A percentile compares a stretch with the other conserved stretches of the same genome.
These are phyloP conservation scores for Acheta domesticus DNA, from an alignment of 2,888 invertebrate species.

Conservation along the genomic window DNA sequence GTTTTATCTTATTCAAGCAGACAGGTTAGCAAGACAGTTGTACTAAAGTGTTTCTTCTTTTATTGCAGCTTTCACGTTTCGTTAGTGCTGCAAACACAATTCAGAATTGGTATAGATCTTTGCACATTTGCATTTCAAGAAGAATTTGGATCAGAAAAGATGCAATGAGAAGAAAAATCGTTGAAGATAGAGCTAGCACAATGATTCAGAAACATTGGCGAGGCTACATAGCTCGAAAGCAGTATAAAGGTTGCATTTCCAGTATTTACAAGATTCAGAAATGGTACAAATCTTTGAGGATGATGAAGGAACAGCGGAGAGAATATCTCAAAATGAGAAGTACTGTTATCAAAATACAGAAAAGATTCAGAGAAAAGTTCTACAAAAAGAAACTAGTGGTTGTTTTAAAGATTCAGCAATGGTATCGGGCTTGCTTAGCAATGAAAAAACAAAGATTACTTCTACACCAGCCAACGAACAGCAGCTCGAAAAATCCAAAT, in stretches of 20 bases:
- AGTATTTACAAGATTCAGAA: conserved; percentile 41
- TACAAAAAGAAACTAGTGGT: conserved; percentile 33
- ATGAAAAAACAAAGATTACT: not conserved
- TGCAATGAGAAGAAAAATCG: conserved; percentile 42
- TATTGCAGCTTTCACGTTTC: conserved; percentile 34
- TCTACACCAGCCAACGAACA: not conserved
- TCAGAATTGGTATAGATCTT: conserved; percentile 43
- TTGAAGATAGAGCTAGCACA: conserved; percentile 46
- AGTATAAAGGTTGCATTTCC: conserved; percentile 30
- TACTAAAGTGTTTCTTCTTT: not conserved
- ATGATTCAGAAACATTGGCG: conserved; percentile 54
- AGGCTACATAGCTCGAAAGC: conserved; percentile 45
- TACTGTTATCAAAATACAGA: conserved; percentile 34
- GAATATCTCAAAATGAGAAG: conserved; percentile 46
- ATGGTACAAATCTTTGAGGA: conserved; percentile 40
- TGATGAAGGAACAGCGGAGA: conserved; percentile 43
- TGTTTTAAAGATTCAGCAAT: conserved; percentile 45
- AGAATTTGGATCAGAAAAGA: conserved; percentile 42
- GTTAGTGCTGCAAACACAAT: conserved; percentile 43
- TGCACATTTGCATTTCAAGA: conserved; percentile 43
- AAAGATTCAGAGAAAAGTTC: conserved; percentile 25
- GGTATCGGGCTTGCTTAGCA: conserved; percentile 45
- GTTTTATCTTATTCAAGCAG: conserved; percentile 50
- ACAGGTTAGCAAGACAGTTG: conserved; percentile 48
- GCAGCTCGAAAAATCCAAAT: conserved; percentile 20